phyloP scores from a whole-genome alignment of 1,140 invertebrate genomes.

The Dendrolimus kikuchii region DNA sequence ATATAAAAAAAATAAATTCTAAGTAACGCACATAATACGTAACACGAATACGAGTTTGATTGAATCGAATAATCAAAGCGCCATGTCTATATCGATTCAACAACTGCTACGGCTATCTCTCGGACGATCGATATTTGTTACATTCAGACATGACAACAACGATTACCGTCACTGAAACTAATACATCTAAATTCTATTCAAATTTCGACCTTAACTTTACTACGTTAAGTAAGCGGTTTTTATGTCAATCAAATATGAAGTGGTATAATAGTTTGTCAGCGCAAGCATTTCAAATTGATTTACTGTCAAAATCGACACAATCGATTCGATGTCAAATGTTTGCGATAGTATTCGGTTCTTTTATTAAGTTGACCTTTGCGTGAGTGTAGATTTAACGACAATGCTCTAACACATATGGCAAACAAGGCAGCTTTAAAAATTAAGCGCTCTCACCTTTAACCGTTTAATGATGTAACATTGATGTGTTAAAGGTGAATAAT shows the following conservation, averaged over 20 bases:
- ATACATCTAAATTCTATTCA: not conserved
- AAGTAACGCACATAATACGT: slow-evolving; percentile 17
- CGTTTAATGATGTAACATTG: slow-evolving; percentile 11
- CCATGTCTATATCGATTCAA: slow-evolving; percentile 65
- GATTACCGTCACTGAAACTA: not conserved
- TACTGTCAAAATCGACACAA: slow-evolving; percentile 59
- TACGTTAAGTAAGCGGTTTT: not conserved
- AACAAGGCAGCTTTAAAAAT: slow-evolving; percentile 20
- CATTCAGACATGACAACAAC: slow-evolving; percentile 18
- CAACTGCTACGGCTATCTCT: slow-evolving; percentile 56
- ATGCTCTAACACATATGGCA: slow-evolving; percentile 25
- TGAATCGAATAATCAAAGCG: slow-evolving; percentile 65
- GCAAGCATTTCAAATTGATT: slow-evolving; percentile 48
- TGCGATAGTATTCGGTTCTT: slow-evolving; percentile 43
- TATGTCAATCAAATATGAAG: not conserved
- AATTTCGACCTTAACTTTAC: not conserved
- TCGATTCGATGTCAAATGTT: slow-evolving; percentile 52
- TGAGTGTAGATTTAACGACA: slow-evolving; percentile 21
- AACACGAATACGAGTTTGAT: slow-evolving; percentile 47
- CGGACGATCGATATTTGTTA: slow-evolving; percentile 64
- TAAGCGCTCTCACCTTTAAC: slow-evolving; percentile 11
- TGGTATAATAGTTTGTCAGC: slow-evolving; percentile 2
- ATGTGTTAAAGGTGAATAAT: slow-evolving; percentile 4
- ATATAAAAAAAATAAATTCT: too few species aligned
- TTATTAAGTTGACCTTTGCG: slow-evolving; percentile 40